Evolutionary conservation across 2,888 invertebrate genomes (phyloP).

Genomic region (Tortricodes alternella): DNA sequence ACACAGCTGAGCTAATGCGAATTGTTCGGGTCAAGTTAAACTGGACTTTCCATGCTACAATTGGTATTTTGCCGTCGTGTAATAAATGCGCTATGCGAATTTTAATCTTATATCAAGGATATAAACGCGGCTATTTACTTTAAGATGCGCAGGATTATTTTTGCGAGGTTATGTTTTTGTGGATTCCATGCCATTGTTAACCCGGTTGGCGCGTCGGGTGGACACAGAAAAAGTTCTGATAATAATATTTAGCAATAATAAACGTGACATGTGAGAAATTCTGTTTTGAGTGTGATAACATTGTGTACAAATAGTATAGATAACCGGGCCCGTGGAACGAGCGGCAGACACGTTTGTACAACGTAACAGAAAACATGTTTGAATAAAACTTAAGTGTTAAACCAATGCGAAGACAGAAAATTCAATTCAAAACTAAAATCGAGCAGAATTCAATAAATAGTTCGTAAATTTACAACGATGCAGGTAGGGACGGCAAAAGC

Average conservation of each 20-base stretch:
- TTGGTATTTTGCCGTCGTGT: slow-evolving; percentile 1
- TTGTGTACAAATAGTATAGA: slow-evolving; percentile 38
- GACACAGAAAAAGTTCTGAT: slow-evolving; percentile 11
- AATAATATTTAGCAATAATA: slow-evolving; percentile 10
- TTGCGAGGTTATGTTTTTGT: slow-evolving; percentile 19
- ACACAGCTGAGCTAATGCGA: not conserved
- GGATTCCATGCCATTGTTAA: slow-evolving; percentile 19
- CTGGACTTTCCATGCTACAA: not conserved
- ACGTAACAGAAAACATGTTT: slow-evolving; percentile 14
- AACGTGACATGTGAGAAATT: slow-evolving; percentile 23
- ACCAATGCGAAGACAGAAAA: not conserved
- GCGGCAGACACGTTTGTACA: slow-evolving; percentile 11
- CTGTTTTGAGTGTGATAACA: slow-evolving; percentile 35
- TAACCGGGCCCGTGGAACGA: slow-evolving; percentile 15
- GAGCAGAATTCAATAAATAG: not conserved
- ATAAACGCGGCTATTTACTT: not conserved
- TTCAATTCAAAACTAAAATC: not conserved
- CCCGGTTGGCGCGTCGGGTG: slow-evolving; percentile 6
- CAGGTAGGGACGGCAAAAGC: slow-evolving; percentile 83
- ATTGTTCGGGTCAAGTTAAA: slow-evolving; percentile 6
- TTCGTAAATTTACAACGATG: slow-evolving; percentile 58
- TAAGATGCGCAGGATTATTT: not conserved
- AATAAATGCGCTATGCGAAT: not conserved
- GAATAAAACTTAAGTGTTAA: not conserved
- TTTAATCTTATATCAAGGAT: not conserved